Conservation (phyloP, 2,888 invertebrate species). For the Synergus japonicus region DNA sequence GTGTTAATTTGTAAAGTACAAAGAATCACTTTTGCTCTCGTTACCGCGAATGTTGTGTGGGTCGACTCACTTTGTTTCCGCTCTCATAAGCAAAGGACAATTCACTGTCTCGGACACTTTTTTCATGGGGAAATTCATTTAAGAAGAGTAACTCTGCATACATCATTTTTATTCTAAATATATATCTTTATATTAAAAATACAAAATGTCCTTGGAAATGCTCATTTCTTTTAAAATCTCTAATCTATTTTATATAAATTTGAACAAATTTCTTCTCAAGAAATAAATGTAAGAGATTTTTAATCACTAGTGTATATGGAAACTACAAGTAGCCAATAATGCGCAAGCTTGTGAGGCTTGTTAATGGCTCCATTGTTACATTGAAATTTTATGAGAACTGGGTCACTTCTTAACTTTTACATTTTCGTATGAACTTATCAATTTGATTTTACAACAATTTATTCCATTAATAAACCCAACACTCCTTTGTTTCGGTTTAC, state of each 20-base stretch:
- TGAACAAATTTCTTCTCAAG: not conserved
- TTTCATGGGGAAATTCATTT: not conserved
- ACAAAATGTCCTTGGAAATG: too few species aligned
- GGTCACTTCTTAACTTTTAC: not conserved
- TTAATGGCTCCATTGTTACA: not conserved
- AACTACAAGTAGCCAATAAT: not conserved
- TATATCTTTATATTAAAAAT: too few species aligned
- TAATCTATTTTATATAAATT: too few species aligned
- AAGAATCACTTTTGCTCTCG: slow-evolving; percentile 37
- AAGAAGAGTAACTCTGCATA: not conserved
- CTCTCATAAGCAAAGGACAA: slow-evolving; percentile 31
- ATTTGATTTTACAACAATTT: too few species aligned
- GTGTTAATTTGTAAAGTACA: slow-evolving; percentile 37
- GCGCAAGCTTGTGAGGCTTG: not conserved
- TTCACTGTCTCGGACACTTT: not conserved
- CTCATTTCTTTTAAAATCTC: too few species aligned
- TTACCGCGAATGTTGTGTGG: slow-evolving; percentile 25
- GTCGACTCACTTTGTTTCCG: slow-evolving; percentile 34
- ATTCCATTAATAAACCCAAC: too few species aligned
- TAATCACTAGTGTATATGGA: not conserved
- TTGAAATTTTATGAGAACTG: not conserved
- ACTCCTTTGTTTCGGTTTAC: too few species aligned
- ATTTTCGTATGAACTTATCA: not conserved
- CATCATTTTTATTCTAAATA: too few species aligned
- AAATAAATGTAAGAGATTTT: not conserved